These are phyloP conservation scores for Leptoclinus maculatus DNA, from an alignment of 2,797 vertebrate species.

Conservation along the genomic window DNA sequence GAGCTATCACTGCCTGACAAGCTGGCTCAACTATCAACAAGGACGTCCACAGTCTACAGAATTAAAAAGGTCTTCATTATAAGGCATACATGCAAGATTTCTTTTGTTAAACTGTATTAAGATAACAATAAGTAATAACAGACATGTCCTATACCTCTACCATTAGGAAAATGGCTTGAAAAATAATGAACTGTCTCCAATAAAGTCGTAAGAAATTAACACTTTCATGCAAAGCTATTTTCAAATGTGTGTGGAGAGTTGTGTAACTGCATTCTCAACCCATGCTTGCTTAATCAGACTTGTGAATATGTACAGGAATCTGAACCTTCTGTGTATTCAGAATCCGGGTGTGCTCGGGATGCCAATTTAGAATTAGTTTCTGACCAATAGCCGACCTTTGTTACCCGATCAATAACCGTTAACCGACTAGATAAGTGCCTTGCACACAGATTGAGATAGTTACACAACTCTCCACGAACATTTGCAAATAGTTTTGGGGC, in stretches of 20 bases:
- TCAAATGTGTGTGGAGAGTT: too few relatives aligned
- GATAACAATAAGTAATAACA: not conserved
- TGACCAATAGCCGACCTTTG: too few relatives aligned
- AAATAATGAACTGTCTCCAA: not conserved
- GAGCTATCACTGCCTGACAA: conserved; percentile 87
- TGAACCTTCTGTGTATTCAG: too few relatives aligned
- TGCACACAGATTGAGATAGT: not conserved
- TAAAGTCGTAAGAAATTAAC: not conserved
- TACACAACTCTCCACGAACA: not conserved
- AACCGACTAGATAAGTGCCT: too few relatives aligned
- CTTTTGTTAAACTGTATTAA: not conserved
- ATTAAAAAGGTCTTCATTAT: not conserved
- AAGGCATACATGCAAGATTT: not conserved
- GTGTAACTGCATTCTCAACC: too few relatives aligned
- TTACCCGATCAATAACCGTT: too few relatives aligned
- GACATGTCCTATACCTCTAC: not conserved
- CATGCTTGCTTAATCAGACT: too few relatives aligned
- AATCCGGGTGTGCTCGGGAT: too few relatives aligned
- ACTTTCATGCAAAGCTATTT: not conserved
- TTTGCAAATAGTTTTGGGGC: not conserved
- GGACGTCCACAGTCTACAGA: conserved; percentile 84
- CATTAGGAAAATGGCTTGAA: not conserved
- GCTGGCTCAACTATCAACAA: conserved; percentile 87
- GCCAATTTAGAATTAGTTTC: too few relatives aligned
- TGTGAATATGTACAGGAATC: too few relatives aligned